Conservation (phyloP, 2,888 invertebrate genomes). For the Neuroscelio doddi region DNA sequence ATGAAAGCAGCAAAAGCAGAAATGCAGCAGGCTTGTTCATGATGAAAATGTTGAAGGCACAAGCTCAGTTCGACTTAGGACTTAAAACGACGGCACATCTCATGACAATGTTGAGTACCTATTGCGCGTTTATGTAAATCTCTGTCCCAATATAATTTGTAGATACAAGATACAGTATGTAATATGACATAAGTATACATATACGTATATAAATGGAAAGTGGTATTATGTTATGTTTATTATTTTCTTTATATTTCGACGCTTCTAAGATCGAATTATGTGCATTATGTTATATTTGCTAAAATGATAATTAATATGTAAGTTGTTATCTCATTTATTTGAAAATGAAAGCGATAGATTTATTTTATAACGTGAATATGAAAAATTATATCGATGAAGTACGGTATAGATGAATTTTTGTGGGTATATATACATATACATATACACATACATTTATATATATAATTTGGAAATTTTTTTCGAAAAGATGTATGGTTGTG, state of each 20-base stretch:
- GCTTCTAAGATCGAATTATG: too few species aligned
- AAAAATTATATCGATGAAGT: not conserved
- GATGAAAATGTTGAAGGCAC: conserved; percentile 63
- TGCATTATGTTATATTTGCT: too few species aligned
- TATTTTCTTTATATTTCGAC: conserved; percentile 24
- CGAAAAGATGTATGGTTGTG: conserved; percentile 20
- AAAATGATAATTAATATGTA: too few species aligned
- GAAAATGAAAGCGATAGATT: too few species aligned
- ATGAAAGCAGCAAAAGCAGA: conserved; percentile 75
- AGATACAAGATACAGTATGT: conserved; percentile 57
- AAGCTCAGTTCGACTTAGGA: conserved; percentile 11
- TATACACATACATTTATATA: conserved; percentile 24
- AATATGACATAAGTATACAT: conserved; percentile 43
- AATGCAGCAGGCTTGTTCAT: conserved; percentile 73
- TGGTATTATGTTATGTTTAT: conserved; percentile 37
- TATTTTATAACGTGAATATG: too few species aligned
- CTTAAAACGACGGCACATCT: conserved; percentile 50
- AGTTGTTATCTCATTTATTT: too few species aligned
- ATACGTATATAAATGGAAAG: conserved; percentile 35
- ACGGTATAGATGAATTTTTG: conserved; percentile 16
- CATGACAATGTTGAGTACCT: conserved; percentile 58
- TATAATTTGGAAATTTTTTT: conserved; percentile 8
- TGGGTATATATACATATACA: conserved; percentile 39
- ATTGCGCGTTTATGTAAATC: conserved; percentile 55
- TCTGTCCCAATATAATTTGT: conserved; percentile 57